phyloP scores from a whole-genome alignment of 23 tunicate species.

The Ciona savignyi region DNA sequence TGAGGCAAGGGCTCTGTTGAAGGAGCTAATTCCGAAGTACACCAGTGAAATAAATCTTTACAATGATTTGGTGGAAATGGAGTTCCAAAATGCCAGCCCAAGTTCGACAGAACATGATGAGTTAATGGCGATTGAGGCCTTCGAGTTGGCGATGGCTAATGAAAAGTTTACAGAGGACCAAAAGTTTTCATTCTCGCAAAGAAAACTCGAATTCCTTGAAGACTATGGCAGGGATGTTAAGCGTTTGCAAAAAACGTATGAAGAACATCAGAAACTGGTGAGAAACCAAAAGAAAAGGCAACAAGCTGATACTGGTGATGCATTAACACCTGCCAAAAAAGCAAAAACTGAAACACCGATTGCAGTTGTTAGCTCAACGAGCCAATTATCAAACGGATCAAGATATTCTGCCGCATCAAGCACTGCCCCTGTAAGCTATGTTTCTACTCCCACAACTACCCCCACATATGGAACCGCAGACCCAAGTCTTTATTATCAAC shows the following conservation, averaged over 20 bases:
- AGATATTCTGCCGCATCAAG: conserved; percentile 6
- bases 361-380: conserved; percentile 16
- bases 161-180: conserved; percentile 67
- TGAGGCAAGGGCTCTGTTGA: conserved; percentile 43
- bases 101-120: conserved; percentile 28
- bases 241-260: conserved; percentile 69
- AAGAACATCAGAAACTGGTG: conserved; percentile 78
- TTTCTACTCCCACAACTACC: conserved; percentile 13
- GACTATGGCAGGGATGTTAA: conserved; percentile 81
- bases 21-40: conserved; percentile 55
- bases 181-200: conserved; percentile 73
- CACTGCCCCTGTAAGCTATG: conserved; percentile 14
- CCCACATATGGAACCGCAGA: conserved; percentile 25
- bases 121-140: conserved; percentile 55
- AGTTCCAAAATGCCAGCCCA: conserved; percentile 41
- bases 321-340: conserved; percentile 45
- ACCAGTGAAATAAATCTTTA: conserved; percentile 43
- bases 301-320: conserved; percentile 17
- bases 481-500: conserved; percentile 66
- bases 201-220: conserved; percentile 77
- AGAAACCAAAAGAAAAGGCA: conserved; percentile 55
- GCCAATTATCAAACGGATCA: conserved; percentile 27
- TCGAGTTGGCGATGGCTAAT: conserved; percentile 48
- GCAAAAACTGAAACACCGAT: conserved; percentile 52
- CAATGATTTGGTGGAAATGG: conserved; percentile 86